Evolutionary conservation across 2,888 invertebrate species (phyloP).

Genomic region (Strigamia transsilvanica): DNA sequence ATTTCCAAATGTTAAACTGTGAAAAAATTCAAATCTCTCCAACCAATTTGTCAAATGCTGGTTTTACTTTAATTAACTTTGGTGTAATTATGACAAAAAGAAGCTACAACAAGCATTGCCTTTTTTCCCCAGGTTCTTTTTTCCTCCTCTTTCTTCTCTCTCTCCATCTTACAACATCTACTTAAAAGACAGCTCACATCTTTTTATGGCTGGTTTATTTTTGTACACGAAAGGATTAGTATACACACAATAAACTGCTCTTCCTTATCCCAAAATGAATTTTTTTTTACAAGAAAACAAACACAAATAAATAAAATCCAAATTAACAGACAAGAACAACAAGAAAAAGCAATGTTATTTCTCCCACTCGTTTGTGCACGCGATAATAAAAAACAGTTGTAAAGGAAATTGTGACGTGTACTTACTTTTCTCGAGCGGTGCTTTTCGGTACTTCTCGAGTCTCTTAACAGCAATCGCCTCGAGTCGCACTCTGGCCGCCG

Average conservation of each 20-base stretch:
- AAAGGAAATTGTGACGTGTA: neutral
- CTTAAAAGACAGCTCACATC: conserved; percentile 21
- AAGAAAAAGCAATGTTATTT: too few species aligned
- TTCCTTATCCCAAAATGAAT: conserved; percentile 3
- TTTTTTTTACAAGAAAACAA: neutral
- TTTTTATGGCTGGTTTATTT: conserved; percentile 41
- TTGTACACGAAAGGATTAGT: conserved; percentile 9
- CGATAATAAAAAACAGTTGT: neutral
- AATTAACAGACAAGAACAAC: neutral
- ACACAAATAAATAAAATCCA: neutral
- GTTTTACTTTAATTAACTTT: conserved; percentile 17
- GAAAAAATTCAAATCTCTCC: neutral
- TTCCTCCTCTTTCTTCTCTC: neutral
- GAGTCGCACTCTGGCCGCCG: conserved; percentile 72
- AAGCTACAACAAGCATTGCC: conserved; percentile 6
- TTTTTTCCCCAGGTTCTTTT: neutral
- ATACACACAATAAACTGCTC: conserved; percentile 16
- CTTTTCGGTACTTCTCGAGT: conserved; percentile 96
- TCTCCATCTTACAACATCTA: neutral
- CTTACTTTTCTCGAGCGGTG: conserved; percentile 89
- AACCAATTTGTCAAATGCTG: neutral
- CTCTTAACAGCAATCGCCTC: conserved; percentile 98
- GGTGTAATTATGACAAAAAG: neutral
- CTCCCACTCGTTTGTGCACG: neutral
- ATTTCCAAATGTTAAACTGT: neutral